phyloP scores from a whole-genome alignment of 2,888 invertebrate genomes.

The Eristalis tenax region DNA sequence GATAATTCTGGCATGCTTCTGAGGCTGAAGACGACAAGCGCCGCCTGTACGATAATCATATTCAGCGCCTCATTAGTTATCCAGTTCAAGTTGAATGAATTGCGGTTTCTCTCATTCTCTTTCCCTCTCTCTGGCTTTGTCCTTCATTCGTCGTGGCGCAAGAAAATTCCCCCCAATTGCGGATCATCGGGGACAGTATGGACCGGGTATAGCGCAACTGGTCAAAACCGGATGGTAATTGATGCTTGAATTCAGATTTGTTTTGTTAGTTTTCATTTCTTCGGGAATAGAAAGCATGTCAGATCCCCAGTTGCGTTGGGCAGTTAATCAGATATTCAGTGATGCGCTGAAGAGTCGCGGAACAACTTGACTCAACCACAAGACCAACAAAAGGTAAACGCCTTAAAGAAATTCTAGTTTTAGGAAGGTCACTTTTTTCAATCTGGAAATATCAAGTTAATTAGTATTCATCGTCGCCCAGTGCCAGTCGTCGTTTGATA shows the following conservation, averaged over 20 bases:
- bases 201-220: background rate
- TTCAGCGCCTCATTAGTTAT: slow-evolving; percentile 15
- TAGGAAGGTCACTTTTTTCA: background rate
- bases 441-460: background rate
- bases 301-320: too few species aligned
- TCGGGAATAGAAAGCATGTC: background rate
- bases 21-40: background rate
- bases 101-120: background rate
- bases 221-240: slow-evolving; percentile 15
- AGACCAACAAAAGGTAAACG: background rate
- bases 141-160: background rate
- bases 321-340: background rate
- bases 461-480: background rate
- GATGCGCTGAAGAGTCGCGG: background rate
- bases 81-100: slow-evolving; percentile 16
- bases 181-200: background rate
- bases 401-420: slow-evolving; percentile 8
- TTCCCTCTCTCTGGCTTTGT: background rate
- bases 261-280: background rate
- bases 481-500: background rate
- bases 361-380: background rate
- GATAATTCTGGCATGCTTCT: background rate
- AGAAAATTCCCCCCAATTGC: background rate
- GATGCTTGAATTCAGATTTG: background rate
- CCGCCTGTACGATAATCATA: background rate